Evolutionary conservation across 2,113 vertebrate species (phyloP).

Genomic region (Trematomus loennbergii): DNA sequence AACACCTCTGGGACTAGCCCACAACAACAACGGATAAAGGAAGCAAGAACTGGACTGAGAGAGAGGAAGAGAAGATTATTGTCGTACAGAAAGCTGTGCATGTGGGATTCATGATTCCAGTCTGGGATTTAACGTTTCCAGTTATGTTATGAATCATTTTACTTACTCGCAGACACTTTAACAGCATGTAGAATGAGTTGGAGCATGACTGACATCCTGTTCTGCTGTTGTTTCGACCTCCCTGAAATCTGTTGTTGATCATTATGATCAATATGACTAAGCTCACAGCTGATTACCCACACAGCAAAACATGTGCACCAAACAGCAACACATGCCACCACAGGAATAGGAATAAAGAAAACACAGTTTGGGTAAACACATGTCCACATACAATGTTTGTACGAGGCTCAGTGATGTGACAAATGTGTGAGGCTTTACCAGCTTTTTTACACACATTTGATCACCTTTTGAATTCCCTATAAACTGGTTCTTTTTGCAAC

Average conservation of each 20-base stretch:
- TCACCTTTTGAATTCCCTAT: neutral
- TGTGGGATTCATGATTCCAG: neutral
- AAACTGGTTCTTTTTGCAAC: neutral
- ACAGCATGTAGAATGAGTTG: neutral
- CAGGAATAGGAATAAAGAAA: too few relatives aligned
- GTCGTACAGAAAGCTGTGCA: neutral
- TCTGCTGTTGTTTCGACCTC: conserved; percentile 16
- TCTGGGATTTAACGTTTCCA: neutral
- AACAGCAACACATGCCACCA: too few relatives aligned
- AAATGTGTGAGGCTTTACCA: neutral
- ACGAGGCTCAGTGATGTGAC: neutral
- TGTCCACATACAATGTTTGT: too few relatives aligned
- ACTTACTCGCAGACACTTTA: neutral
- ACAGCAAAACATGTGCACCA: neutral
- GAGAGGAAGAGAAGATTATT: neutral
- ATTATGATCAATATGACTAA: neutral
- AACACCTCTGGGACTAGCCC: conserved; percentile 23
- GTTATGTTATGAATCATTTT: neutral
- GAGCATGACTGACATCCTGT: neutral
- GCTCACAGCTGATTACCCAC: neutral
- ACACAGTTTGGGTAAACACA: neutral
- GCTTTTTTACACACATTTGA: neutral
- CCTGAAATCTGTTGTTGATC: conserved; percentile 4
- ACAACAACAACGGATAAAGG: neutral
- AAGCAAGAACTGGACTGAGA: neutral